Evolutionary conservation across 2,888 invertebrate species (phyloP).

Genomic region (Chaetoderma sp.): DNA sequence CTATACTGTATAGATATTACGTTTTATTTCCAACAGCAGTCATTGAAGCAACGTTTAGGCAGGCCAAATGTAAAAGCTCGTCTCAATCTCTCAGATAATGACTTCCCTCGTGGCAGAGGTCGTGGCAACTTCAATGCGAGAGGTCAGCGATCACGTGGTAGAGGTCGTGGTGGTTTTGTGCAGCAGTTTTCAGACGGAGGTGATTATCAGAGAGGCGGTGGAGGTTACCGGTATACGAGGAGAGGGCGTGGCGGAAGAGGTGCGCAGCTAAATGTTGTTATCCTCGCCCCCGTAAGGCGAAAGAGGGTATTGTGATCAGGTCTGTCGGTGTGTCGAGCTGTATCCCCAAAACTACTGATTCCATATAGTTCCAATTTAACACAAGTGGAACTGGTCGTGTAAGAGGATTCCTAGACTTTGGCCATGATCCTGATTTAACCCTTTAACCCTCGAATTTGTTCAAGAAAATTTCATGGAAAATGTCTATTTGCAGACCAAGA

Average conservation of each 20-base stretch:
- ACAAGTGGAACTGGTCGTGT: too few relatives aligned
- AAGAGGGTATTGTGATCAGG: not conserved
- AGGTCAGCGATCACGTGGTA: constrained; percentile 26
- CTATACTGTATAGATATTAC: too few relatives aligned
- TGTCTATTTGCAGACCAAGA: too few relatives aligned
- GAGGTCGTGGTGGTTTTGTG: constrained; percentile 39
- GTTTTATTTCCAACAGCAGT: too few relatives aligned
- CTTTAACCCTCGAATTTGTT: too few relatives aligned
- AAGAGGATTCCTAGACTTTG: too few relatives aligned
- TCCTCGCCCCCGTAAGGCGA: not conserved
- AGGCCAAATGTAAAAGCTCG: constrained; percentile 52
- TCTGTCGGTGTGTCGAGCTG: too few relatives aligned
- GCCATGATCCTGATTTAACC: too few relatives aligned
- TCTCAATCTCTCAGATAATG: constrained; percentile 45
- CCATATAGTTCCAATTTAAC: too few relatives aligned
- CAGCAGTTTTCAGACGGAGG: constrained; percentile 22
- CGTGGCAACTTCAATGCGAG: constrained; percentile 36
- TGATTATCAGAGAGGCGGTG: constrained; percentile 5
- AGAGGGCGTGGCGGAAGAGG: constrained; percentile 1
- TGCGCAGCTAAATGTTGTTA: not conserved
- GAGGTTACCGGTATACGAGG: not conserved
- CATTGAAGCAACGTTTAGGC: constrained; percentile 43
- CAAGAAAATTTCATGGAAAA: too few relatives aligned
- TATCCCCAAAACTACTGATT: too few relatives aligned
- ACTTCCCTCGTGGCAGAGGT: constrained; percentile 42